These are phyloP conservation scores for Sus cebifrons DNA, from an alignment of 2,797 vertebrate species.

Conservation along the genomic window DNA sequence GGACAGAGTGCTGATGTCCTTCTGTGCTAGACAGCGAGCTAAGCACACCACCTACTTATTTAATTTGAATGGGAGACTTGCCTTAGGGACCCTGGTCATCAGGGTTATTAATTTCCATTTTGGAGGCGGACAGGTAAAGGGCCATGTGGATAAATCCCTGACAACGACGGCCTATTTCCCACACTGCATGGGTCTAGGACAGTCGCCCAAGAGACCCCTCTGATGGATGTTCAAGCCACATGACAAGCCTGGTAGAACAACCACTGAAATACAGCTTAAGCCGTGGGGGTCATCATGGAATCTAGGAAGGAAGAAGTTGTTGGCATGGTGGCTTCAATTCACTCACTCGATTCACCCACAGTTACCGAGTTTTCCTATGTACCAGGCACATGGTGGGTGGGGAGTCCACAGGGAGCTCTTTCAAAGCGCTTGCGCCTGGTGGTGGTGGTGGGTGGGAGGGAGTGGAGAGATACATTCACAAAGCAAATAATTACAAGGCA, in stretches of 20 bases:
- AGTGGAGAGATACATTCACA: constrained; percentile 9
- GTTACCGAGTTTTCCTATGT: not conserved
- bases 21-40: not conserved
- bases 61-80: constrained; percentile 41
- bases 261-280: constrained; percentile 17
- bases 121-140: not conserved
- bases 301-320: constrained; percentile 41
- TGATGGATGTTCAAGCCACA: not conserved
- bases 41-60: not conserved
- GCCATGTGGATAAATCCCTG: not conserved
- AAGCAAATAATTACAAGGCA: constrained; percentile 71
- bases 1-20: not conserved
- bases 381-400: not conserved
- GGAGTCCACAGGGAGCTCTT: not conserved
- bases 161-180: not conserved
- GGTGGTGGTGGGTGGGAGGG: not conserved
- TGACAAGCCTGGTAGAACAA: constrained; percentile 13
- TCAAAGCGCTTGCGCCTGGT: not conserved
- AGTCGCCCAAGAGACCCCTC: not conserved
- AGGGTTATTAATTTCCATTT: constrained; percentile 37
- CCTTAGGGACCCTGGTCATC: constrained; percentile 19
- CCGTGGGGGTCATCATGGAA: not conserved
- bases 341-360: not conserved
- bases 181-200: not conserved
- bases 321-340: not conserved